phyloP scores from a whole-genome alignment of 1,140 invertebrate genomes.

The Drosophila asahinai region DNA sequence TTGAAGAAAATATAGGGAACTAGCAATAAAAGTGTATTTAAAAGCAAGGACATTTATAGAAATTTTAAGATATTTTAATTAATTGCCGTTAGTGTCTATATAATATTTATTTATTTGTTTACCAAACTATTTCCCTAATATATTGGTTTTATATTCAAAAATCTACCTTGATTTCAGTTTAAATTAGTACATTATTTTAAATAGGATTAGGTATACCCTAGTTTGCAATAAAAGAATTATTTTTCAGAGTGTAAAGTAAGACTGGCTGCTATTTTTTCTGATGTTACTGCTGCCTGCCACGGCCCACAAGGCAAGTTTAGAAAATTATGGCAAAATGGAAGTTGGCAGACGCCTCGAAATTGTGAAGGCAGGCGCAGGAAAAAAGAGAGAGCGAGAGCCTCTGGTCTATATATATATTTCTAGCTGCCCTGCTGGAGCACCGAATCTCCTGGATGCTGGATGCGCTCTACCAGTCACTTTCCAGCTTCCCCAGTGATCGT shows the following conservation, averaged over 20 bases:
- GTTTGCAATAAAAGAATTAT: not conserved
- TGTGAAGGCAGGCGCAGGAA: constrained; percentile 26
- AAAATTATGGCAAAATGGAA: constrained; percentile 70
- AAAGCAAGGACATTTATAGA: not conserved
- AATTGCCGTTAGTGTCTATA: no score
- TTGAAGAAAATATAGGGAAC: not conserved
- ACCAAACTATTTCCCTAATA: not conserved
- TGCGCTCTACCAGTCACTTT: no score
- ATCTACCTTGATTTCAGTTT: not conserved
- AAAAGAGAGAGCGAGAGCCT: not conserved
- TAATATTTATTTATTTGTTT: not conserved
- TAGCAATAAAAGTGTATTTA: no score
- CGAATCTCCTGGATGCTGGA: constrained; percentile 14
- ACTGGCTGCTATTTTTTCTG: constrained; percentile 21
- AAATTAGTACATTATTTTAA: not conserved
- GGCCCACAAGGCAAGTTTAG: constrained; percentile 69
- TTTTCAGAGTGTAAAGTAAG: not conserved
- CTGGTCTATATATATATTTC: constrained; percentile 35
- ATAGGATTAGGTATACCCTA: not conserved
- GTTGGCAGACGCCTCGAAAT: constrained; percentile 48
- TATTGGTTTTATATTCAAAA: not conserved
- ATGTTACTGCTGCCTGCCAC: constrained; percentile 27
- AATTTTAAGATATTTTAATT: not conserved
- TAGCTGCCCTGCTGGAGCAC: constrained; percentile 26
- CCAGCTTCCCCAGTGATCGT: constrained; percentile 21